phyloP scores from a whole-genome alignment of 2,113 vertebrate genomes.

The Anguilla rostrata region DNA sequence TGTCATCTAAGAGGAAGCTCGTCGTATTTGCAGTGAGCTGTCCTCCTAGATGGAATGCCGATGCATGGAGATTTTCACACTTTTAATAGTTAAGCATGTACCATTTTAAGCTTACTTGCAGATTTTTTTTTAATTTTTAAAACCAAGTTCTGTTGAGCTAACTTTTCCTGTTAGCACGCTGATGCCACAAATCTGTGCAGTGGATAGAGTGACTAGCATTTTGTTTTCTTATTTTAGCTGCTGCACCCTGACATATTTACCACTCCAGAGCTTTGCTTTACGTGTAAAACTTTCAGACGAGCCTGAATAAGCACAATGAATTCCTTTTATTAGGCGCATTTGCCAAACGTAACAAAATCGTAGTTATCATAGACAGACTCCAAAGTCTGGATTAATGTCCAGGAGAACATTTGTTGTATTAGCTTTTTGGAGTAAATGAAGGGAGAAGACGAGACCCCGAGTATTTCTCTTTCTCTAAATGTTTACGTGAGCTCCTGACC shows the following conservation, averaged over 20 bases:
- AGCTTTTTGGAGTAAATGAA: not conserved
- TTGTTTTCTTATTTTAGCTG: not conserved
- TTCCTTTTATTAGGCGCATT: not conserved
- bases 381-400: not conserved
- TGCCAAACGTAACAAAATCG: not conserved
- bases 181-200: not conserved
- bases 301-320: not conserved
- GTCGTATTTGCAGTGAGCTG: not conserved
- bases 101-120: not conserved
- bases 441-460: constrained; percentile 1
- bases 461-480: not conserved
- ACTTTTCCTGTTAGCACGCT: not conserved
- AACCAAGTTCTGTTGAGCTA: not conserved
- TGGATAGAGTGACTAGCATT: not conserved
- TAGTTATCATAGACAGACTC: not conserved
- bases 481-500: constrained; percentile 16
- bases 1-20: not conserved
- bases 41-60: not conserved
- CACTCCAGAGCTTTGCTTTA: not conserved
- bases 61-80: constrained; percentile 1
- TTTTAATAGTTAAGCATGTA: not conserved
- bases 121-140: no score
- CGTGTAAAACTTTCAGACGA: not conserved
- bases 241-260: not conserved
- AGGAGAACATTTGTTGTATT: not conserved